Evolutionary conservation across 2,113 vertebrate species (phyloP).

Genomic region (Macquaria australasica): DNA sequence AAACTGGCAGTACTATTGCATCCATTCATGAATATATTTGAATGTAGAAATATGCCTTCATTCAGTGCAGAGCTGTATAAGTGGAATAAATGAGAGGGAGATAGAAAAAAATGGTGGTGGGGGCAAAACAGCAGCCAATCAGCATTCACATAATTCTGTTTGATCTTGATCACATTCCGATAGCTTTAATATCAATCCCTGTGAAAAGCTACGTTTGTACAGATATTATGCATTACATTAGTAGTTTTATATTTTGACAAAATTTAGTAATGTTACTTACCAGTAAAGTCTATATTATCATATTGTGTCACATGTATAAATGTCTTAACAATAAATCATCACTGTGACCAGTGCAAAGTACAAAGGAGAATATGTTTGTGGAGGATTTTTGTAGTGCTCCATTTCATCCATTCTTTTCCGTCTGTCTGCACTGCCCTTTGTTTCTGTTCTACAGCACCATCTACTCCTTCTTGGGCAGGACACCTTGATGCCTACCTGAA

Average conservation of each 20-base stretch:
- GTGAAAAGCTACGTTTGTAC: neutral
- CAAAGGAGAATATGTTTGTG: neutral
- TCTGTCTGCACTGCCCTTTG: neutral
- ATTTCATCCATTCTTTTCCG: neutral
- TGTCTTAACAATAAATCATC: neutral
- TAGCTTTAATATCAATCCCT: neutral
- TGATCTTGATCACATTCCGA: conserved; percentile 14
- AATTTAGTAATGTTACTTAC: neutral
- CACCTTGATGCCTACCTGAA: conserved; percentile 18
- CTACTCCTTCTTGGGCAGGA: conserved; percentile 15
- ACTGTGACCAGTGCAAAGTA: neutral
- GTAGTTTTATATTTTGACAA: neutral
- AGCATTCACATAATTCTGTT: neutral
- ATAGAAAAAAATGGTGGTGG: neutral
- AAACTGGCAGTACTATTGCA: neutral
- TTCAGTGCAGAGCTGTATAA: neutral
- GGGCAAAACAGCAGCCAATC: neutral
- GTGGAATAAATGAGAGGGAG: neutral
- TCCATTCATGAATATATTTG: neutral
- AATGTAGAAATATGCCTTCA: conserved; percentile 1
- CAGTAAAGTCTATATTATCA: neutral
- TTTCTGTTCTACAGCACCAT: neutral
- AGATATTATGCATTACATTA: neutral
- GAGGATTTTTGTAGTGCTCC: neutral
- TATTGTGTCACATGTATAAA: too few relatives aligned